Evolutionary conservation across 2,888 invertebrate species (phyloP).

Genomic region (Serrognathus titanus): DNA sequence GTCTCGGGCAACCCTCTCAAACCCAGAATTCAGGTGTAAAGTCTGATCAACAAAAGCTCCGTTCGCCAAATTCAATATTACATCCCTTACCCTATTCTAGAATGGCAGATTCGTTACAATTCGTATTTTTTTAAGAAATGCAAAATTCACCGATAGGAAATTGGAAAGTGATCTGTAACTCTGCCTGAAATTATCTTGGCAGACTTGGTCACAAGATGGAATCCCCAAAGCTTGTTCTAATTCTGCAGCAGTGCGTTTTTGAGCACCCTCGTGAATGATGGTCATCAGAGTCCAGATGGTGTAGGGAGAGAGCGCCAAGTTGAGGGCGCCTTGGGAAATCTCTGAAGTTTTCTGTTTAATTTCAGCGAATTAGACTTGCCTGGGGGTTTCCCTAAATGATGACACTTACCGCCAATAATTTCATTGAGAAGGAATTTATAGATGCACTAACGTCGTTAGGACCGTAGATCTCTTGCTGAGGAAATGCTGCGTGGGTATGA

Average conservation of each 20-base stretch:
- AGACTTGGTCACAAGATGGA: constrained; percentile 23
- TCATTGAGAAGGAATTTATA: constrained; percentile 36
- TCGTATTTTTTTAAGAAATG: no score
- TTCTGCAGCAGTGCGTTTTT: constrained; percentile 52
- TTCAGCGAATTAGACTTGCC: no score
- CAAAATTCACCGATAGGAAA: no score
- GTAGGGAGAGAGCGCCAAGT: constrained; percentile 63
- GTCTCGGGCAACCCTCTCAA: constrained; percentile 35
- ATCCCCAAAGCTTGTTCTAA: constrained; percentile 47
- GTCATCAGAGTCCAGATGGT: constrained; percentile 63
- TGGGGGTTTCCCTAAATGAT: no score
- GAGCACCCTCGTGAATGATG: constrained; percentile 60
- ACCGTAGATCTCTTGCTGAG: no score
- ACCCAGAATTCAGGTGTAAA: constrained; percentile 37
- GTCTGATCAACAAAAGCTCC: constrained; percentile 49
- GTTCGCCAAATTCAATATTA: constrained; percentile 50
- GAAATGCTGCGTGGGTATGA: no score
- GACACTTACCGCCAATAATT: constrained; percentile 35
- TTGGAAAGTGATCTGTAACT: constrained; percentile 31
- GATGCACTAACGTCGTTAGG: constrained; percentile 26
- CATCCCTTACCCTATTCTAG: constrained; percentile 32
- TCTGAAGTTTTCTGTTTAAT: constrained; percentile 32
- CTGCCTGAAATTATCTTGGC: constrained; percentile 30
- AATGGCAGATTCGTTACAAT: no score
- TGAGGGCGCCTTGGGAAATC: constrained; percentile 34